Base-by-base conservation (phyloP, 1,140 invertebrate genomes). In the Periplaneta americana region DNA sequence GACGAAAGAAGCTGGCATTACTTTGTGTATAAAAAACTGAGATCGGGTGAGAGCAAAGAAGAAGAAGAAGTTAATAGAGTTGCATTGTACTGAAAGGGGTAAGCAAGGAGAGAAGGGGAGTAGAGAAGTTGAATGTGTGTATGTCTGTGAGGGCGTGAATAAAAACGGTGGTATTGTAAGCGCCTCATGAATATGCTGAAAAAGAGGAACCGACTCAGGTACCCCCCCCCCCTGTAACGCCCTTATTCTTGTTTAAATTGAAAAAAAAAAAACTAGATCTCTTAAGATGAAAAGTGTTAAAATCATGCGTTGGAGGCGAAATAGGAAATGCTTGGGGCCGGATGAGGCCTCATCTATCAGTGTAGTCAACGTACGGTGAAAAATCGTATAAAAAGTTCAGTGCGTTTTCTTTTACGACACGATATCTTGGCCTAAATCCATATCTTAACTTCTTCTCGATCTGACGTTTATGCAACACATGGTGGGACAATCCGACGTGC, bases 11-110 rank as follows among this genome's bases (percentile, higher is more conserved):
- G 39, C 39, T 22, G 48, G n/a, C 5, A 66, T 22, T 13, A 5
- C 1, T n/a, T 13, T 15, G 15, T 66, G 48, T n/a, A 28, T n/a
- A 48, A 48, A 15, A 4, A 66, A 66, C n/a, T 5, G 22, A n/a
- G 22, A n/a, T 66, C 22, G 22, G 48, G 2, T 9, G 6, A 66
- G 22, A n/a, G 22, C 48, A 48, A 4, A 15, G 18, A 34, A 34
- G 33, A 15, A 18, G 28, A 39, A 74, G 39, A 80, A 74, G 48
- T 80, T 80, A 80, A 80, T 80, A 74, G 79, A 80, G 39, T 80
- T 80, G 79, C 66, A 66, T 80, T 80, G 79, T 74, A 34, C 28
- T 37, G 78, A 37, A 66, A 66, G 35, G 66, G 32, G 28, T 32
- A 13, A 39, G 4, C 11, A 28, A n/a, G 77, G 2, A 28, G 76